phyloP scores from a whole-genome alignment of 2,888 invertebrate species.

The Conistra vaccinii region DNA sequence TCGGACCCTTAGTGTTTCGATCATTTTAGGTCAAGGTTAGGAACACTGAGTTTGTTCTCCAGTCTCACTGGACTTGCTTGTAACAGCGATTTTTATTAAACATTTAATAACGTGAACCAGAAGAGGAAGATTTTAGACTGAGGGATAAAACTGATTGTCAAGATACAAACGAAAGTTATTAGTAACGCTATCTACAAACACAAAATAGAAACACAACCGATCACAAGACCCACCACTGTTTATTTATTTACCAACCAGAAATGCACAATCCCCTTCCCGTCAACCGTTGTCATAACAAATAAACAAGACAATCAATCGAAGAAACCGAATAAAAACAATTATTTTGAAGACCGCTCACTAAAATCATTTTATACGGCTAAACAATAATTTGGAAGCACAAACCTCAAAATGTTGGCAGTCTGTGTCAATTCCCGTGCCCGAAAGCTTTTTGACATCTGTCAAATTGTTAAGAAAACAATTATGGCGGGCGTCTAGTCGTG shows the following conservation, averaged over 20 bases:
- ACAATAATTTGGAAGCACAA: slow-evolving; percentile 45
- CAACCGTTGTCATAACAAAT: slow-evolving; percentile 28
- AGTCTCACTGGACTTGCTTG: no score
- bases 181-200: background rate
- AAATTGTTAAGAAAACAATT: slow-evolving; percentile 53
- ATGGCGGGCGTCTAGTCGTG: slow-evolving; percentile 9
- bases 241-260: slow-evolving; percentile 6
- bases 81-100: no score
- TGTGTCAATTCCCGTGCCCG: slow-evolving; percentile 29
- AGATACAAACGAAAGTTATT: background rate
- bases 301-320: slow-evolving; percentile 13
- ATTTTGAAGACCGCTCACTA: background rate
- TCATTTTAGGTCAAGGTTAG: background rate
- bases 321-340: background rate
- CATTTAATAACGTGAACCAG: no score
- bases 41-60: no score
- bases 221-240: background rate
- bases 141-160: background rate
- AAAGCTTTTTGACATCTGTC: slow-evolving; percentile 63
- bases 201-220: background rate
- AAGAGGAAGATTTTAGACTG: background rate
- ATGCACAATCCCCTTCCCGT: background rate
- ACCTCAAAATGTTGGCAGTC: slow-evolving; percentile 50
- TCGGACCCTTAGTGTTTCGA: no score
- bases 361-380: slow-evolving; percentile 33